phyloP scores from a whole-genome alignment of 2,113 vertebrate genomes.

The Chaetura pelagica region DNA sequence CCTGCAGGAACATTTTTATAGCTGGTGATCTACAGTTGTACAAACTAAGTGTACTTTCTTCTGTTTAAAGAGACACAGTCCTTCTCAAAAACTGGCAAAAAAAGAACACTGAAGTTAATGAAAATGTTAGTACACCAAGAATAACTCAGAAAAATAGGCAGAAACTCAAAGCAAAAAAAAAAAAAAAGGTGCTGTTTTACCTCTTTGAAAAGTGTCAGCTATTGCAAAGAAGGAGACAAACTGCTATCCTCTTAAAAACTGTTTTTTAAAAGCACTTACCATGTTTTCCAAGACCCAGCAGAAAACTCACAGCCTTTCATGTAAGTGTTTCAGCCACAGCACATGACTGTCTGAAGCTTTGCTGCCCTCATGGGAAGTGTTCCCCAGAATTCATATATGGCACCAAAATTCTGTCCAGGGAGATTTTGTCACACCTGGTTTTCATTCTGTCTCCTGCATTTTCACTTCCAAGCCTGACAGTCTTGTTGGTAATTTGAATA shows the following conservation, averaged over 20 bases:
- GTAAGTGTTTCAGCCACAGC: background rate
- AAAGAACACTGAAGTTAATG: conserved; percentile 35
- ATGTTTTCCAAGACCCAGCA: background rate
- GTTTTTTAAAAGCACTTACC: background rate
- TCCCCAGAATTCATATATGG: background rate
- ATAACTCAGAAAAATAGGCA: background rate
- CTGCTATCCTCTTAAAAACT: background rate
- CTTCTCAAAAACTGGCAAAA: background rate
- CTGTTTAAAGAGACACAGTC: background rate
- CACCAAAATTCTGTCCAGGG: background rate
- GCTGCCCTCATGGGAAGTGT: accelerated
- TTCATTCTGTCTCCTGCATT: background rate
- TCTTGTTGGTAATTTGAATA: background rate
- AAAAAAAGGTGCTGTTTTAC: background rate
- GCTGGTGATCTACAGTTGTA: background rate
- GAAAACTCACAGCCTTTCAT: background rate
- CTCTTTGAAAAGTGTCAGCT: background rate
- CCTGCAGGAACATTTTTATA: background rate
- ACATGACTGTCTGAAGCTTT: background rate
- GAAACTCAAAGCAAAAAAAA: background rate
- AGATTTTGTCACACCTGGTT: background rate
- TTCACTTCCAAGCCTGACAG: background rate
- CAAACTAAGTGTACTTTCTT: conserved; percentile 26
- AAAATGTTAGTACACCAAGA: background rate
- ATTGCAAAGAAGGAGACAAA: background rate